Conservation (phyloP, 2,797 vertebrate genomes). For the Hafferia zeledoni region DNA sequence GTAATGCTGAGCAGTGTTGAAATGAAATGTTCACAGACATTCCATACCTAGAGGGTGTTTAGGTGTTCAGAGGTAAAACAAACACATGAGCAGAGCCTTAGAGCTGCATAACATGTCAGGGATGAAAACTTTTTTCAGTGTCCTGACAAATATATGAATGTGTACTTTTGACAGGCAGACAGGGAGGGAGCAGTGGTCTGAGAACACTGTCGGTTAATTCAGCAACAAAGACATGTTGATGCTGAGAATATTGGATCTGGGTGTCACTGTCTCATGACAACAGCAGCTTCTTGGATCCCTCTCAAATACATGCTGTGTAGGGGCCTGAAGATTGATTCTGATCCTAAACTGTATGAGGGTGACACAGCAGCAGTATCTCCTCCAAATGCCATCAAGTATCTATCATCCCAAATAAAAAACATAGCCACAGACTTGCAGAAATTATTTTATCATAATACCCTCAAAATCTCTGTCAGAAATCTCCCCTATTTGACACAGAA, state of each 20-base stretch:
- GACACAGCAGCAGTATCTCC: background rate
- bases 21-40: background rate
- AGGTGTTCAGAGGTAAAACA: background rate
- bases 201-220: background rate
- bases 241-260: background rate
- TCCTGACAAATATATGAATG: background rate
- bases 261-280: background rate
- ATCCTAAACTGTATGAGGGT: background rate
- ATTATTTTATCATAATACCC: background rate
- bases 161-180: background rate
- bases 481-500: background rate
- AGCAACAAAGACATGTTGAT: background rate
- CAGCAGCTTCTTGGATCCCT: background rate
- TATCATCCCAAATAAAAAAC: background rate
- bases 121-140: background rate
- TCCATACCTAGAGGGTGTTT: background rate
- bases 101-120: fast-evolving
- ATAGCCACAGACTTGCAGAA: background rate
- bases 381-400: background rate
- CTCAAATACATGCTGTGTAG: background rate
- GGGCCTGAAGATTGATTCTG: fast-evolving
- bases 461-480: background rate
- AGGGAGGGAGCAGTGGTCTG: background rate
- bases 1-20: background rate
- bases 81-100: background rate